These are phyloP conservation scores for Myiopsitta monachus DNA, from an alignment of 2,113 vertebrate genomes.

Conservation along the genomic window DNA sequence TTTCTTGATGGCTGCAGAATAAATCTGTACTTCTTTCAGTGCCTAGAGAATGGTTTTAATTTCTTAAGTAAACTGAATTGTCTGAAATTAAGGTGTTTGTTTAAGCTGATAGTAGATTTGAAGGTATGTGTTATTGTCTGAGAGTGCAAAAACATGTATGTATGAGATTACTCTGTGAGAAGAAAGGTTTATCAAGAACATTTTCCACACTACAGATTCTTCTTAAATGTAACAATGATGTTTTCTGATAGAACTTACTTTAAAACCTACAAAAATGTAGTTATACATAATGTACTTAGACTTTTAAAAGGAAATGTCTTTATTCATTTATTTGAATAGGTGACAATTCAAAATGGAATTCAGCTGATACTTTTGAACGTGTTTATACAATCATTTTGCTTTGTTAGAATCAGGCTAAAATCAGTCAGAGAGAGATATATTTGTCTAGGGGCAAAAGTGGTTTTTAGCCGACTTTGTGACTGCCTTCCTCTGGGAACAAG, in stretches of 20 bases:
- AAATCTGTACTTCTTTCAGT: not conserved
- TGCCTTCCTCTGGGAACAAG: not conserved
- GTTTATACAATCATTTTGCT: not conserved
- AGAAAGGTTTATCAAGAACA: not conserved
- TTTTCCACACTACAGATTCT: not conserved
- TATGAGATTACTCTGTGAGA: not conserved
- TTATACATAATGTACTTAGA: not conserved
- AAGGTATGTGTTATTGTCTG: not conserved
- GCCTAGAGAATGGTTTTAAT: not conserved
- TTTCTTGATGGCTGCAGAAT: not conserved
- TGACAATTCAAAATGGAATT: not conserved
- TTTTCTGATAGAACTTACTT: not conserved
- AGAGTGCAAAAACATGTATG: not conserved
- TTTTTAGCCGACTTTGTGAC: not conserved
- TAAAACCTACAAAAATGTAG: not conserved
- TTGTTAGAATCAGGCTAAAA: not conserved
- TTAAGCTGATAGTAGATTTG: not conserved
- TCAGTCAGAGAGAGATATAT: not conserved
- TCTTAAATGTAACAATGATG: not conserved
- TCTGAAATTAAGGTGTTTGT: not conserved
- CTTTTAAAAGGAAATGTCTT: not conserved
- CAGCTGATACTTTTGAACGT: not conserved
- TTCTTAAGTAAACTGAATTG: not conserved
- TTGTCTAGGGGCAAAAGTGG: not conserved
- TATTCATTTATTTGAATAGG: not conserved